Evolutionary conservation across 2,888 invertebrate species (phyloP), one percentile per base, ranked within the genome.

Genomic region (Stratiomys singularior): DNA sequence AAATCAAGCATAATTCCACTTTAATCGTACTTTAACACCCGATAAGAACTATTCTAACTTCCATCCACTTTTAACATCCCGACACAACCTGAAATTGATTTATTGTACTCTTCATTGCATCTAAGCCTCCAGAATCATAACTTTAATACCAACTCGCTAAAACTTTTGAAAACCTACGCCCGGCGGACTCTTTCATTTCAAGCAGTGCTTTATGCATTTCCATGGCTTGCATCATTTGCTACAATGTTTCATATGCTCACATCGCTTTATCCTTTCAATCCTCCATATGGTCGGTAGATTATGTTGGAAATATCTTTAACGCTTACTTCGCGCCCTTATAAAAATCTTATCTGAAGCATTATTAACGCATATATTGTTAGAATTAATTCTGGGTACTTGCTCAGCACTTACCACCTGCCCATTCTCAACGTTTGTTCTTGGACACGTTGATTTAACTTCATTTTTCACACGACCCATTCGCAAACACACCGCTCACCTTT

Each of bases 11-110:
- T 37, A 5, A 37, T 37, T 37, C 37, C 9, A 5, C 37, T 37
- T n/a, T 37, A 37, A 37, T 37, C 37, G 37, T 9, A 37, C 37
- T 37, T n/a, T 37, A 37, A 9, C 37, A 37, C 37, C 37, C 37
- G 37, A 37, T 37, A 37, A 37, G 37, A 37, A 37, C 9, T 9
- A 37, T 37, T 37, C 37, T 37, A 37, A 37, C 37, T 9, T 37
- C 9, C 37, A 37, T 37, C 37, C 9, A 9, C 37, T 5, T 37
- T 9, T 37, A 37, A 37, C 5, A 37, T 13, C n/a, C 27, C 25
- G 27, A 63, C 23, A 63, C 25, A 27, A 15, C 23, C 25, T 63
- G 25, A 63, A 63, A 27, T 63, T 63, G 63, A 63, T 63, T 63
- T 63, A 63, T 63, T 63, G 27, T 27, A 9, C 27, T 27, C 27